Evolutionary conservation across 2,888 invertebrate species (phyloP), one percentile per base, ranked within the genome.

Genomic region (Malthinus seriepunctatus): DNA sequence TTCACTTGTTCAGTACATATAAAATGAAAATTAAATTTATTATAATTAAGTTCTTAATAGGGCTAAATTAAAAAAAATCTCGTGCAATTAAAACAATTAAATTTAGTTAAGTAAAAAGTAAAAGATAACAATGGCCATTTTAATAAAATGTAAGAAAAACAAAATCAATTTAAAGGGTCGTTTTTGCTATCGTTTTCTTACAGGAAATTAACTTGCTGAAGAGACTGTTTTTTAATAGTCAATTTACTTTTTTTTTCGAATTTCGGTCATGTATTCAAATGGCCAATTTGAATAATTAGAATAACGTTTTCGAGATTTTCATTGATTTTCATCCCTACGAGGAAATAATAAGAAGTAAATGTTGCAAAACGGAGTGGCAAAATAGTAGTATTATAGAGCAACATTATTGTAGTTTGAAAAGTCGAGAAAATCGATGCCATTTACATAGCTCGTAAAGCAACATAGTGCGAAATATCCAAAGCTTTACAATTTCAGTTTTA

Each of bases 391-490:
- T 39, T 12, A 14, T n/a, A 31, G n/a, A 50, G 66, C 63, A 65
- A 68, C 67, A 67, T 49, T 67, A 64, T n/a, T 68, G 67, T 68
- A 64, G 66, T 63, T 63, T 60, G 60, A 63, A 62, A 67, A 68
- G 32, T 64, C 63, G 62, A 56, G 57, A 63, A 67, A 71, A 72
- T 72, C 71, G 70, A 72, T 71, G 69, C 69, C 64, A 70, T 72
- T 72, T 70, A 67, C 70, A 71, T 70, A 66, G 63, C 63, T 63
- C 70, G 70, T 70, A 71, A 71, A 71, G 63, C 54, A n/a, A 61
- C 64, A 58, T 56, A 56, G 61, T 67, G 66, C 58, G 60, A 67
- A 67, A 64, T 67, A 69, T 23, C 67, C 59, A 63, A 63, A 64
- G 63, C 63, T 61, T 53, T 62, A 37, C 57, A 52, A 23, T 51